Percentiles rank a stretch among this genome's conserved stretches.
phyloP scores from a whole-genome alignment of 64 coral and sea anemone species.

The Platygyra sinensis region DNA sequence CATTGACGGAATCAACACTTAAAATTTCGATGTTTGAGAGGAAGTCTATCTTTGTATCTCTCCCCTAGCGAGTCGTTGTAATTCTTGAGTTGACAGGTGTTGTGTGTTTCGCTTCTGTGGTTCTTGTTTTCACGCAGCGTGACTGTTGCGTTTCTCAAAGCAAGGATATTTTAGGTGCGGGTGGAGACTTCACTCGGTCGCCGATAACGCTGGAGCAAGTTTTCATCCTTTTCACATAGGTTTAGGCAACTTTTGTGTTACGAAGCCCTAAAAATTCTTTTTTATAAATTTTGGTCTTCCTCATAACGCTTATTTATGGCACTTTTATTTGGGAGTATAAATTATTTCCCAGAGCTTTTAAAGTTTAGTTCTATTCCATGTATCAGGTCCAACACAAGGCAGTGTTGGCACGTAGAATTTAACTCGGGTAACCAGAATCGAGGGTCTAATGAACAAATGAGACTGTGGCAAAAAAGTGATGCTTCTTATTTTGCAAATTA shows the following conservation, averaged over 20 bases:
- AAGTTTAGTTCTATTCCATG: not conserved
- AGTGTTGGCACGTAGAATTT: not conserved
- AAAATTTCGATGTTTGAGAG: not conserved
- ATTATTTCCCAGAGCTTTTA: not conserved
- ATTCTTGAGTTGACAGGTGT: constrained; percentile 30
- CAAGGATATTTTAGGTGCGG: constrained; percentile 2
- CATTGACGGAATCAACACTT: not conserved
- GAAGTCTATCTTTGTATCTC: constrained; percentile 33
- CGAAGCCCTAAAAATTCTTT: not conserved
- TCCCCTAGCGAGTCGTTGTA: constrained; percentile 16
- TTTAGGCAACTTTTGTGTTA: not conserved
- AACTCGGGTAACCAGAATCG: not conserved
- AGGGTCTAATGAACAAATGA: not conserved
- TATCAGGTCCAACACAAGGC: not conserved
- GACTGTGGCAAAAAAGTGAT: not conserved
- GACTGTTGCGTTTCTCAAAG: constrained; percentile 22
- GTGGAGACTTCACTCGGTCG: not conserved
- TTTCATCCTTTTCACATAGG: not conserved
- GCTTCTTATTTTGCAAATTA: not conserved
- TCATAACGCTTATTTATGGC: not conserved
- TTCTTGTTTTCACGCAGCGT: constrained; percentile 17
- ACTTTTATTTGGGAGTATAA: not conserved
- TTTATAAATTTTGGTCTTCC: not conserved
- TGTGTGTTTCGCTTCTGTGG: constrained; percentile 18
- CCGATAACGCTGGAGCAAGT: not conserved